Conservation (phyloP, 2,113 vertebrate genomes). For the Ptilorrhoa leucosticta region DNA sequence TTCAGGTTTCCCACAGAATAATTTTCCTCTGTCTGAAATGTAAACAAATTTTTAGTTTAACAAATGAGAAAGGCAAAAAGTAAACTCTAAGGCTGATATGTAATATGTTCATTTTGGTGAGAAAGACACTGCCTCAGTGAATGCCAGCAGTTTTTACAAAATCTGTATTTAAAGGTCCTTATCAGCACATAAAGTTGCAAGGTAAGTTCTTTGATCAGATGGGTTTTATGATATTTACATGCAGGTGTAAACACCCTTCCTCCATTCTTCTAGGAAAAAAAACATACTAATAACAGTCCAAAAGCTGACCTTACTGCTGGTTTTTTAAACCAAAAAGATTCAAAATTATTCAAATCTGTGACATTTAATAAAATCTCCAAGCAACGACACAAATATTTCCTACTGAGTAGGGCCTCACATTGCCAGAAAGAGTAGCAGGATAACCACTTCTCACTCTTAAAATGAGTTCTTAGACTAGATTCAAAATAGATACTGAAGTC, state of each 20-base stretch:
- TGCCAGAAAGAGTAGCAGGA: neutral
- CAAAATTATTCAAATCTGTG: neutral
- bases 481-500: neutral
- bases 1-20: conserved; percentile 55
- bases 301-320: neutral
- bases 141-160: neutral
- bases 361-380: neutral
- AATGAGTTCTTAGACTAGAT: neutral
- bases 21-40: conserved; percentile 66
- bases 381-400: neutral
- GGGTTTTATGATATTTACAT: neutral
- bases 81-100: neutral
- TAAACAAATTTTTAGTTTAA: conserved; percentile 33
- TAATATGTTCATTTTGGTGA: neutral
- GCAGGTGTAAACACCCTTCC: neutral
- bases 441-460: neutral
- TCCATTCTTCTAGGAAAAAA: neutral
- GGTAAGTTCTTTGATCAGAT: neutral
- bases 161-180: neutral
- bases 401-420: neutral
- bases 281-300: neutral
- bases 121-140: neutral
- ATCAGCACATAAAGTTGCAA: neutral
- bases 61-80: neutral
- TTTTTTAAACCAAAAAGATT: neutral